These are phyloP conservation scores for Wiebesia pumilae DNA, from an alignment of 1,140 invertebrate genomes.

Conservation along the genomic window DNA sequence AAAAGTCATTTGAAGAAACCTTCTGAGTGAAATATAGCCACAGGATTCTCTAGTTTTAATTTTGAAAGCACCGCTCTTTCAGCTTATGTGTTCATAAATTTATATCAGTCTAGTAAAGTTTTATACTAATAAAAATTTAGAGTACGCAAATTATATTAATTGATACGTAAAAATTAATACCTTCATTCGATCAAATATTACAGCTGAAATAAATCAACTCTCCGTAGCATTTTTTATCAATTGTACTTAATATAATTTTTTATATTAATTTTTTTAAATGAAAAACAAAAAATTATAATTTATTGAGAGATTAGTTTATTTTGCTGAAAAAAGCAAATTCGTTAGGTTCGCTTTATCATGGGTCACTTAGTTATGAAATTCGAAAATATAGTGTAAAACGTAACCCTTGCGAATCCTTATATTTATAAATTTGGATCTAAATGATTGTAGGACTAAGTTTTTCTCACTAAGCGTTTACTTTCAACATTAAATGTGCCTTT, in stretches of 20 bases:
- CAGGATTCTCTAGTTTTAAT: conserved; percentile 34
- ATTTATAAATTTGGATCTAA: too few species aligned
- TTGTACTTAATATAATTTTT: too few species aligned
- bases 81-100: conserved; percentile 19
- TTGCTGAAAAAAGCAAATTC: too few species aligned
- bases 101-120: not conserved
- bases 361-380: too few species aligned
- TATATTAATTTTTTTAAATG: too few species aligned
- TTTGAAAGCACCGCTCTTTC: conserved; percentile 25
- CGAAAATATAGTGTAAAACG: too few species aligned
- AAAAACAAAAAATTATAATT: too few species aligned
- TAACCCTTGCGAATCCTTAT: too few species aligned
- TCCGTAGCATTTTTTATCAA: too few species aligned
- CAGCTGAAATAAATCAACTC: not conserved
- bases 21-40: conserved; percentile 15
- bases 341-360: too few species aligned
- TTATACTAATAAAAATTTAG: conserved; percentile 6
- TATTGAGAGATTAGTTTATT: too few species aligned
- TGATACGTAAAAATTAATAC: not conserved
- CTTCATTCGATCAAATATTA: not conserved
- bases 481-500: not conserved
- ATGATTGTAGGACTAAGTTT: not conserved
- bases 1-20: conserved; percentile 22
- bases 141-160: not conserved
- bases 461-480: not conserved